Conservation (phyloP, 2,797 vertebrate species). For the Propithecus deckenii region DNA sequence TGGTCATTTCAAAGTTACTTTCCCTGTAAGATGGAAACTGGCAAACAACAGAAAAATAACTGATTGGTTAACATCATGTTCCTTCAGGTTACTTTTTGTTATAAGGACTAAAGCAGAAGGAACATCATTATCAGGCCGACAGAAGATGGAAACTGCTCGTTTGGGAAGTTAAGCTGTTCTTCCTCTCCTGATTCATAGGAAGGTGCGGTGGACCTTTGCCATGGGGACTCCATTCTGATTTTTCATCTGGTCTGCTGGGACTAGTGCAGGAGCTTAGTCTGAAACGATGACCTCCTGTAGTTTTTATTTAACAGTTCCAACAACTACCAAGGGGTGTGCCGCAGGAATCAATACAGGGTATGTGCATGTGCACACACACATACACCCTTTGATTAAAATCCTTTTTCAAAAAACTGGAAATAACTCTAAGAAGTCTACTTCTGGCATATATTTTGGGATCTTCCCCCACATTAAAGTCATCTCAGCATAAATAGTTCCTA, state of each 20-base stretch:
- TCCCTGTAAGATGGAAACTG: not conserved
- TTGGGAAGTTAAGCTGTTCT: not conserved
- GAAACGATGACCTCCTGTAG: not conserved
- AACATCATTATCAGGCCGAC: no score
- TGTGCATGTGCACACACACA: accelerated
- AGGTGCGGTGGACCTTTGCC: not conserved
- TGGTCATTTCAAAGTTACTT: not conserved
- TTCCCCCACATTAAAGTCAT: conserved; percentile 54
- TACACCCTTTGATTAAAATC: not conserved
- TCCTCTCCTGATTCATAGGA: not conserved
- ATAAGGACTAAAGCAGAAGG: not conserved
- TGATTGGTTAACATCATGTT: not conserved
- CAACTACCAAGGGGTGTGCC: not conserved
- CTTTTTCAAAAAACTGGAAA: not conserved
- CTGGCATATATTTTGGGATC: not conserved
- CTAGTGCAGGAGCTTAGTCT: not conserved
- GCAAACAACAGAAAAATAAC: not conserved
- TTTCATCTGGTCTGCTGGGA: not conserved
- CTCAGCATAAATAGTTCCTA: conserved; percentile 53
- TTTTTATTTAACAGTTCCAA: not conserved
- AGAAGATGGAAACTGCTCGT: not conserved
- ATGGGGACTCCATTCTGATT: no score
- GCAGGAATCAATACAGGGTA: not conserved
- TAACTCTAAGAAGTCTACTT: not conserved
- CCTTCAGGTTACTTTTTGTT: not conserved